These are phyloP conservation scores for Ctenopoma kingsleyae DNA, from an alignment of 2,797 vertebrate species.

Conservation along the genomic window DNA sequence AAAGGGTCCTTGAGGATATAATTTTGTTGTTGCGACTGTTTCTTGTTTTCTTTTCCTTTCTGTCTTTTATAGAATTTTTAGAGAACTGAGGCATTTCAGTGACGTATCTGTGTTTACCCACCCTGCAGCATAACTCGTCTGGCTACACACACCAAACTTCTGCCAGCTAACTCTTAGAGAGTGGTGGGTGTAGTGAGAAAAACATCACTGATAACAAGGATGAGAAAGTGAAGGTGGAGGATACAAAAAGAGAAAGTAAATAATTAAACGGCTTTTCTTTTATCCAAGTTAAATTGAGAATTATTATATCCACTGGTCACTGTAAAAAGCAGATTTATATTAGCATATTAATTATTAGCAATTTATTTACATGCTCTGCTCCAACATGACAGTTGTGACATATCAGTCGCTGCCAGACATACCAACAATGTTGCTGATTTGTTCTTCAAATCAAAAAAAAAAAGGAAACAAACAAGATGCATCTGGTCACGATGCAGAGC, in stretches of 20 bases:
- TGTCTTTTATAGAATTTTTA: conserved; percentile 10
- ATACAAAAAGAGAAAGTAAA: conserved; percentile 30
- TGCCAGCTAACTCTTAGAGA: conserved; percentile 44
- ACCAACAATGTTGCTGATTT: too few species aligned
- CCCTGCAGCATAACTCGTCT: conserved; percentile 44
- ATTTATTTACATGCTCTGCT: too few species aligned
- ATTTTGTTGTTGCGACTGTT: conserved; percentile 28
- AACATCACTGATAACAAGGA: conserved; percentile 36
- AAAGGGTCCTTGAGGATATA: conserved; percentile 43
- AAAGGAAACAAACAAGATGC: too few species aligned
- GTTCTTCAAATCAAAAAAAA: too few species aligned
- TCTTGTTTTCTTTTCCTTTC: conserved; percentile 1
- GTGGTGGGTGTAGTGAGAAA: conserved; percentile 51
- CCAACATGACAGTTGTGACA: too few species aligned
- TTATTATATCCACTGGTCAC: background rate
- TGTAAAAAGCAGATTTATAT: background rate
- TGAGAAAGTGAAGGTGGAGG: conserved; percentile 17
- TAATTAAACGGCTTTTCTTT: conserved; percentile 16
- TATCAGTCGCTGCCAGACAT: too few species aligned
- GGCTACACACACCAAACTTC: conserved; percentile 45
- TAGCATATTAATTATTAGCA: too few species aligned
- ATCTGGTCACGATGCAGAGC: too few species aligned
- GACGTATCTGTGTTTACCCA: conserved; percentile 47
- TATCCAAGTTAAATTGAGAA: conserved; percentile 1
- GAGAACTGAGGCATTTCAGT: conserved; percentile 14